These are phyloP conservation scores for Andrena flavipes DNA, from an alignment of 2,888 invertebrate genomes.

Conservation along the genomic window DNA sequence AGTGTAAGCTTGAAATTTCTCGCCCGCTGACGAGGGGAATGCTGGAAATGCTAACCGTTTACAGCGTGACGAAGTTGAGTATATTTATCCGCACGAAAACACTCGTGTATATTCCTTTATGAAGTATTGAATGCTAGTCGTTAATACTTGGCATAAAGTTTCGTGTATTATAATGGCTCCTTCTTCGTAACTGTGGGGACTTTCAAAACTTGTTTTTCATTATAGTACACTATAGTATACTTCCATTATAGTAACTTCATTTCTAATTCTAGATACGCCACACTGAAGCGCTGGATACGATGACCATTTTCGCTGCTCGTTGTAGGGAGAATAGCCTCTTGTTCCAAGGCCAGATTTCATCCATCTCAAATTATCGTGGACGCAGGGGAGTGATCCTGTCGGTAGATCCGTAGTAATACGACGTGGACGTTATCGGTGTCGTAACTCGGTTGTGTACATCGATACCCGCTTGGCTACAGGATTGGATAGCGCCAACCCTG, in stretches of 20 bases:
- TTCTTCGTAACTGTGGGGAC: no score
- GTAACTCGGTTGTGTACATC: conserved; percentile 61
- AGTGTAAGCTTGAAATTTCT: background rate
- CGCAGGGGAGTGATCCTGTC: conserved; percentile 26
- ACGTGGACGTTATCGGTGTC: conserved; percentile 56
- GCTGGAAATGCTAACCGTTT: background rate
- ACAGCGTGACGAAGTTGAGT: background rate
- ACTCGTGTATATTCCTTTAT: background rate
- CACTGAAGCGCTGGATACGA: no score
- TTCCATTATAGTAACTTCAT: no score
- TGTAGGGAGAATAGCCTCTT: background rate
- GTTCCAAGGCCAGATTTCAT: background rate
- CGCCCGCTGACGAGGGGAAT: no score
- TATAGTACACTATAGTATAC: no score
- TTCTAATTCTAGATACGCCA: no score
- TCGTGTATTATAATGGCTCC: no score
- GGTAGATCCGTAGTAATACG: conserved; percentile 51
- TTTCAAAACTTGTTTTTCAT: no score
- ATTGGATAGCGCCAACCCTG: conserved; percentile 62
- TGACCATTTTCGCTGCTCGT: background rate
- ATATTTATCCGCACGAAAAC: background rate
- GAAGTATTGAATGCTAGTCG: background rate
- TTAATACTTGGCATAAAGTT: no score
- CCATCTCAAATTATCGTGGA: conserved; percentile 33
- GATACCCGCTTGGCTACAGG: conserved; percentile 55